Evolutionary conservation across 2,797 vertebrate species (phyloP).

Genomic region (Pristis pectinata): DNA sequence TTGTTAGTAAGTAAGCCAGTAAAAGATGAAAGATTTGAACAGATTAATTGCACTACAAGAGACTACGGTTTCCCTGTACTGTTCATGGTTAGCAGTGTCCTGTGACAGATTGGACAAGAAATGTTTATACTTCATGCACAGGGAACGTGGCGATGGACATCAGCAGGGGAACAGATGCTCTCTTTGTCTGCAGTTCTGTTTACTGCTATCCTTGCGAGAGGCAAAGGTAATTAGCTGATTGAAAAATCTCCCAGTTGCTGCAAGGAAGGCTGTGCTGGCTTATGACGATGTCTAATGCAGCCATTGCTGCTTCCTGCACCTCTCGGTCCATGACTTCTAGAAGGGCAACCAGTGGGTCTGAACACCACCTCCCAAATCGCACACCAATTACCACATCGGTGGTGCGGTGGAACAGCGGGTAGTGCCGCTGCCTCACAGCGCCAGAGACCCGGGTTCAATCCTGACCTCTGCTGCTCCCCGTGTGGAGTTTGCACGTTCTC

Average conservation of each 20-base stretch:
- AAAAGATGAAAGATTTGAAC: background rate
- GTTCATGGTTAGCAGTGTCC: background rate
- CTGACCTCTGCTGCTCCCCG: too few species aligned
- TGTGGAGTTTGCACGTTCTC: too few species aligned
- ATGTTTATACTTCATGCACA: constrained; percentile 47
- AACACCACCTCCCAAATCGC: too few species aligned
- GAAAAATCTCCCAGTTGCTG: constrained; percentile 40
- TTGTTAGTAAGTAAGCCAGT: too few species aligned
- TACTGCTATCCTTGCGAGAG: constrained; percentile 47
- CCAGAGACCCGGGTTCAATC: too few species aligned
- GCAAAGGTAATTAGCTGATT: constrained; percentile 51
- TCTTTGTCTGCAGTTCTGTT: constrained; percentile 45
- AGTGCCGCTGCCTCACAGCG: too few species aligned
- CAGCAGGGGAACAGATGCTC: constrained; percentile 49
- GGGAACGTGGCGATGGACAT: constrained; percentile 44
- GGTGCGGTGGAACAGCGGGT: too few species aligned
- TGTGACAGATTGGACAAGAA: constrained; percentile 47
- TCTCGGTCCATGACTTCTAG: too few species aligned
- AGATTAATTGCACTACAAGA: background rate
- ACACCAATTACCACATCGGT: too few species aligned
- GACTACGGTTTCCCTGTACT: background rate
- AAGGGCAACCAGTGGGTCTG: too few species aligned
- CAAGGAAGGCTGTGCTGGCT: background rate
- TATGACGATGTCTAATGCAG: too few species aligned
- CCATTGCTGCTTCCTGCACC: too few species aligned